Conservation (phyloP, 2,113 vertebrate genomes). For the Labeo rohita region DNA sequence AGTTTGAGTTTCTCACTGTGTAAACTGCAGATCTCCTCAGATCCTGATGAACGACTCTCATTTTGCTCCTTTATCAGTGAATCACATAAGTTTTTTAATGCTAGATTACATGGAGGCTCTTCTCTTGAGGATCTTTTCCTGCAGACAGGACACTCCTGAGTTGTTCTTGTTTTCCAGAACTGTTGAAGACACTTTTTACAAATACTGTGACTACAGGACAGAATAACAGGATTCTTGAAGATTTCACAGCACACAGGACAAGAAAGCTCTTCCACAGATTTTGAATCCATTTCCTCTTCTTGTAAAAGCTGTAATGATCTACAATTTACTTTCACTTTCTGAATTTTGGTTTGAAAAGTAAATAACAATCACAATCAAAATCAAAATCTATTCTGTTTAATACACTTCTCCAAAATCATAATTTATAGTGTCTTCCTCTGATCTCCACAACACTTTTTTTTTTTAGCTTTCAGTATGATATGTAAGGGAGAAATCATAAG, state of each 20-base stretch:
- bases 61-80: background rate
- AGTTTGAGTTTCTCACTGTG: too few species aligned
- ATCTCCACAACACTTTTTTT: background rate
- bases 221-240: background rate
- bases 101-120: background rate
- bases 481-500: background rate
- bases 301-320: background rate
- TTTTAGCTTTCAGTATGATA: background rate
- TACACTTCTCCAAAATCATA: background rate
- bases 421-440: background rate
- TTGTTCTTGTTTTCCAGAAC: background rate
- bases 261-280: background rate
- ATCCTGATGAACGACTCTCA: background rate
- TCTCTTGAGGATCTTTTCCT: background rate
- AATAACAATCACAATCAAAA: background rate
- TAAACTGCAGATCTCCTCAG: background rate
- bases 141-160: constrained; percentile 3
- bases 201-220: constrained; percentile 3
- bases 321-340: background rate
- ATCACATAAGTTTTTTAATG: background rate
- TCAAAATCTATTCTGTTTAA: background rate
- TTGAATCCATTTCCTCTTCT: background rate
- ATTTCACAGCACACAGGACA: background rate
- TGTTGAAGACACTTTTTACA: constrained; percentile 10
- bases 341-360: background rate